Conservation (phyloP, 2,113 vertebrate species). For the Thalassarche chlororhynchos region DNA sequence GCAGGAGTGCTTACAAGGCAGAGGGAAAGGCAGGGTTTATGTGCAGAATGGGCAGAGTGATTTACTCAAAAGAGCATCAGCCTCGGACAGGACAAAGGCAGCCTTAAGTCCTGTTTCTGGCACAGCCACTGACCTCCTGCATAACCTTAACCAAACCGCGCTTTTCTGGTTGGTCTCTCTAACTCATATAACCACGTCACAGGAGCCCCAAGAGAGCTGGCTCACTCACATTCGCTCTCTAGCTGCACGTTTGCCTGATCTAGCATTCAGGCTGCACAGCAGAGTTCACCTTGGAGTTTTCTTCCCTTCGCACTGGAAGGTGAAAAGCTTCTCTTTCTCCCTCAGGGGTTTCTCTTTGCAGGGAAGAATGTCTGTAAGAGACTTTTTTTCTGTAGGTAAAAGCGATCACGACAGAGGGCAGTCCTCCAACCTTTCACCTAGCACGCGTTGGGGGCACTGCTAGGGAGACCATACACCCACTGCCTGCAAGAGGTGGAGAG, state of each 20-base stretch:
- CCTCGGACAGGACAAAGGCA: background rate
- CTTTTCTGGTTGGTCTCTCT: background rate
- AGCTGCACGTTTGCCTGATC: background rate
- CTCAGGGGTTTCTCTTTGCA: background rate
- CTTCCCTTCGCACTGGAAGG: background rate
- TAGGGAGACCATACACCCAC: rapidly evolving
- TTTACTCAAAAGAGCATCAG: background rate
- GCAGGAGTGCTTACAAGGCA: background rate
- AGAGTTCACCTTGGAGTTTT: background rate
- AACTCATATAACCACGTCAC: background rate
- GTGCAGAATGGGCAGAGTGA: background rate
- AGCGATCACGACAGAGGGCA: background rate
- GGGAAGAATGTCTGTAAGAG: background rate
- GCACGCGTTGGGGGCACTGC: rapidly evolving
- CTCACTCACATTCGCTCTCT: background rate
- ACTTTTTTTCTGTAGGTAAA: background rate
- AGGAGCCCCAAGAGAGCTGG: background rate
- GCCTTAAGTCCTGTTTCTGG: background rate
- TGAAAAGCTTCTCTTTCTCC: background rate
- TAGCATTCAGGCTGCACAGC: background rate
- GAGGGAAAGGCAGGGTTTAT: background rate
- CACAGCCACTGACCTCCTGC: background rate
- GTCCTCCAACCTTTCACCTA: background rate
- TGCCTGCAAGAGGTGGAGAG: background rate
- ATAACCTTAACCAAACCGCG: background rate